Base-by-base conservation (phyloP, 2,113 vertebrate species). In the Strigops habroptila region DNA sequence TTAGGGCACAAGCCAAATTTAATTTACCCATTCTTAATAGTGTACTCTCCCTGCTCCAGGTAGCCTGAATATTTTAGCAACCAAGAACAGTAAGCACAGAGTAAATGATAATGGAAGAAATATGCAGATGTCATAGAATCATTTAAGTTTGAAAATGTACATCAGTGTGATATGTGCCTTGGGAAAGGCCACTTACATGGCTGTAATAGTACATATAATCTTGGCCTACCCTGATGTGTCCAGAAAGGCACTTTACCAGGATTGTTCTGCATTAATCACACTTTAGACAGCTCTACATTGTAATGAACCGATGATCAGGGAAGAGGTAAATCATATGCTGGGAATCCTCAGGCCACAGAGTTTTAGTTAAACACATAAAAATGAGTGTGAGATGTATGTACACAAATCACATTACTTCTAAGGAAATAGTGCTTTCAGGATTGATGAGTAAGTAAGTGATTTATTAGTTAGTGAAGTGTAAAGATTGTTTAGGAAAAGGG, bases 401-500 rank as follows among this genome's bases (percentile, higher is more conserved):
- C 53, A 81, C 51, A 90, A 92, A 87, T 82, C 62, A 53, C 59
- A 43, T 39, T 48, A n/a, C 4, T 83, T 82, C 51, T 77, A 59
- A 75, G 65, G 64, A 93, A 95, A 88, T 3, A 41, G 12, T 43
- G 24, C 22, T 35, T 87, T 94, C 68, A 85, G 9, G 82, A 71
- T 91, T 48, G 74, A 82, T 0, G 0, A 70, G 33, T 49, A 51
- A 80, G 35, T 60, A 51, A 80, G 39, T 60, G 35, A 87, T 65
- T 77, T 77, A 27, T 82, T 87, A 87, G 21, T 35, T 82, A 33
- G 8, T 71, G 28, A 30, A 91, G 18, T 33, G 30, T 51, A 69
- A 74, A 83, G 46, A 59, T 30, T 80, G 51, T 94, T 96, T 96
- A 94, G 82, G 71, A 82, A 91, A 90, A 88, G 37, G 13, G 41